Evolutionary conservation across 2,797 vertebrate genomes (phyloP), one percentile per base, ranked within the genome.

Genomic region (Falco novaeseelandiae): DNA sequence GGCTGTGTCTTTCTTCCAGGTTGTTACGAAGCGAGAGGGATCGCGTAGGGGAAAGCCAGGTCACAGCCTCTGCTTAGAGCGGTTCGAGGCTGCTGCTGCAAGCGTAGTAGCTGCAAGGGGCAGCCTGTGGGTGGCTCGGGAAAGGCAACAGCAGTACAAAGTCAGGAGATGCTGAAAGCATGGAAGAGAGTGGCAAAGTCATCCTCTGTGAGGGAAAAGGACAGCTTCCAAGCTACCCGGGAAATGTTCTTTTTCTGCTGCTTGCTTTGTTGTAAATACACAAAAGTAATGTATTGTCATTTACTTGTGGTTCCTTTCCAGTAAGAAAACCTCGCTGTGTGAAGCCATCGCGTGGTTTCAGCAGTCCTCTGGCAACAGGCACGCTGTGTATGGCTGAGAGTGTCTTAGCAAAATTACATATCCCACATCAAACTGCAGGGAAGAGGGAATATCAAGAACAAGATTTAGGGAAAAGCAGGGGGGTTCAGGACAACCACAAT

Each of bases 251-350:
- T 94, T 83, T 95, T 89, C 90, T 93, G 82, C 94, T 95, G 93
- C 83, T 96, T 58, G 78, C 89, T 96, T 97, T 96, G 92, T 96
- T 96, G 95, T 88, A 83, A 93, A 91, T 90, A 69, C 79, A 92
- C 93, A 91, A 86, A 96, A 95, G 89, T 91, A 92, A 80, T 86
- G 87, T 92, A 92, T 96, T 97, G 90, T 96, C 90, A 83, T 89
- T 95, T 93, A 87, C 84, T 96, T 95, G 94, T 52, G 90, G 95
- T 92, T 95, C 92, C 76, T 96, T 96, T 93, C 91, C 94, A 95
- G 82, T 93, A 93, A 94, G 89, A 96, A 96, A 93, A 94, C 87
- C 76, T 96, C 94, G 7, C 96, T 96, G 90, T 89, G 84, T 89
- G 96, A 97, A 96, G 89, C 96, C 89, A 54, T 95, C 87, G 3